Evolutionary conservation across 64 coral and sea anemone genomes (phyloP), one percentile per base, ranked within the genome.

Genomic region (Stichodactyla helianthus): DNA sequence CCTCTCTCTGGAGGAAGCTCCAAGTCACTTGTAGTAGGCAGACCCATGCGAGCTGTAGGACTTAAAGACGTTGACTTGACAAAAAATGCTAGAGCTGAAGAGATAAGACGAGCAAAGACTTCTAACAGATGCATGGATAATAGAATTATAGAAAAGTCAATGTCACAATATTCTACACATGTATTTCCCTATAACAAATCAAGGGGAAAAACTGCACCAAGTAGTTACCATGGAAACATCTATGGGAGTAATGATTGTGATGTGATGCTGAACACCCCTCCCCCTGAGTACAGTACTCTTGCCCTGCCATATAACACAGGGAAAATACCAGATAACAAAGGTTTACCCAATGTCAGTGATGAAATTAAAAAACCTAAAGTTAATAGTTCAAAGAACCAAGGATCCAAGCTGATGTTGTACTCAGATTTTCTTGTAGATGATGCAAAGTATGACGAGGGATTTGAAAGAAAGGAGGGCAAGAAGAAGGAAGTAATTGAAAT

Each of bases 1-100:
- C 6, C 10, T 31, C 23, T 74, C 12, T 74, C 68, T 31, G 68
- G 68, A 74, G 68, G 17, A 8, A 59, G 53, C 54, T 86, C 89
- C 6, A 87, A 19, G n/a, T 97, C 94, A 7, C 85, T 97, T 64
- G 86, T 90, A 20, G 83, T 97, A 27, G 94, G 94, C 4, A 93
- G 88, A 51, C 94, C 86, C 6, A 55, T 83, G 23, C 77, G 63
- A 23, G 84, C 84, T 26, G 9, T 90, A 44, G 94, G 94, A 10
- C 60, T 93, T 0, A 97, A 97, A 60, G 91, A 97, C 28, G 56
- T 97, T 23, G 88, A 97, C 50, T 78, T 97, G 62, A 88, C 67
- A 6, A 87, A 83, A 56, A 97, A 97, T 56, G 57, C 44, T 50
- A 54, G 53, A 17, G 94, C 91, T 11, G 82, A 87, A 57, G 85